phyloP scores from a whole-genome alignment of 2,113 vertebrate species.

The Pluvianellus socialis region DNA sequence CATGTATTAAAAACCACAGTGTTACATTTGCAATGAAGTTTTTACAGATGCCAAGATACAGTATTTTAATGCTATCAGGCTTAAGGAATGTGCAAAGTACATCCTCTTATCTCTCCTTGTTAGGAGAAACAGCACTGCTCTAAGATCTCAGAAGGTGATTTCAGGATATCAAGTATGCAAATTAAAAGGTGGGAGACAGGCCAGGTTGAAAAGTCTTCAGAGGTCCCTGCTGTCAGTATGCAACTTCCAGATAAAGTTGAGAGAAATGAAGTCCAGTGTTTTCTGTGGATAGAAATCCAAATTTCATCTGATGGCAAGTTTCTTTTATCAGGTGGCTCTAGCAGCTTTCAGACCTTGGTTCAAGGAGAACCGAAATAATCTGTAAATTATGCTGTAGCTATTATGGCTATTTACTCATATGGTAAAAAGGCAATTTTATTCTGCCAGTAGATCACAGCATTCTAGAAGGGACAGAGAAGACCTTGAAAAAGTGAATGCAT shows the following conservation, averaged over 20 bases:
- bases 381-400: constrained; percentile 44
- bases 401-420: constrained; percentile 37
- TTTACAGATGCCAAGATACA: not conserved
- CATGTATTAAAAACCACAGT: not conserved
- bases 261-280: constrained; percentile 19
- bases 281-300: constrained; percentile 11
- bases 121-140: not conserved
- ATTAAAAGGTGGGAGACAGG: not conserved
- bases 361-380: constrained; percentile 37
- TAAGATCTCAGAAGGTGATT: constrained; percentile 10
- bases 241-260: constrained; percentile 28
- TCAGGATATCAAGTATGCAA: constrained; percentile 4
- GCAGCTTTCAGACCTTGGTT: constrained; percentile 33
- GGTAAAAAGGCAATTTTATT: constrained; percentile 24
- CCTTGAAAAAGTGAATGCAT: constrained; percentile 14
- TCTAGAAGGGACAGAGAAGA: not conserved
- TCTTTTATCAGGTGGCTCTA: not conserved
- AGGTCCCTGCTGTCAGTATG: not conserved
- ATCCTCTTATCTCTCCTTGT: constrained; percentile 38
- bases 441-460: constrained; percentile 9
- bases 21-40: not conserved
- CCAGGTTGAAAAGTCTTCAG: constrained; percentile 17
- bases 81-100: constrained; percentile 16
- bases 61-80: constrained; percentile 26
- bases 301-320: not conserved